Base-by-base conservation (phyloP, 2,888 invertebrate genomes). In the Lysandra coridon region DNA sequence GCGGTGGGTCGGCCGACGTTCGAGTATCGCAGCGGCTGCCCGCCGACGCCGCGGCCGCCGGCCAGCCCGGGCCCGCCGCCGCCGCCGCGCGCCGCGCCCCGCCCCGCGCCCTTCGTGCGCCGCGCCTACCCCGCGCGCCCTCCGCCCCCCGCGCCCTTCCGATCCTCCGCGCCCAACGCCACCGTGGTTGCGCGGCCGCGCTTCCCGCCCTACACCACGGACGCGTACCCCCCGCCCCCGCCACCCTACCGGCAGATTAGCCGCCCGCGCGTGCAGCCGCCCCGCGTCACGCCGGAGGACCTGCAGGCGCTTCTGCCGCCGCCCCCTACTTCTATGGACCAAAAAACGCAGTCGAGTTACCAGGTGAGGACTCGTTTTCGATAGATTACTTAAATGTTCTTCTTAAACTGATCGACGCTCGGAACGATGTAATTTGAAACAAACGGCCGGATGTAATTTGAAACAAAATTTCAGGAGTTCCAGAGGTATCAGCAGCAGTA, bases 401-500 rank as follows among this genome's bases (percentile, higher is more conserved):
- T 23, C 23, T 23, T 23, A 53, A 53, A 17, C 57, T 57, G 4
- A 17, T 57, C 17, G 57, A 57, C 17, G 14, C 14, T 4, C 57
- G 57, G 4, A 17, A 57, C 57, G 17, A 57, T 78, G 12, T 78
- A 78, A 37, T 17, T 57, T 17, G 12, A 14, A 53, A 40, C 49
- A 53, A 73, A 14, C 23, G 57, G 17, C 57, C 57, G 57, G 57
- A 44, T 78, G 23, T 78, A 78, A 37, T 17, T 57, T 17, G 12
- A 14, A 53, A 40, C 49, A 53, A 73, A 14, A 62, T 79, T 79
- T 79, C 91, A 94, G 92, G 96, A 96, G 88, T 96, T 96, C 88
- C 95, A 96, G 82, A 92, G 95, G 82, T 96, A 96, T 86, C 96
- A 96, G 85, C 95, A 95, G 92, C 96, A 96, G 87, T 96, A 96